These are phyloP conservation scores for Donacobius atricapilla DNA, from an alignment of 2,113 vertebrate species.

Conservation along the genomic window DNA sequence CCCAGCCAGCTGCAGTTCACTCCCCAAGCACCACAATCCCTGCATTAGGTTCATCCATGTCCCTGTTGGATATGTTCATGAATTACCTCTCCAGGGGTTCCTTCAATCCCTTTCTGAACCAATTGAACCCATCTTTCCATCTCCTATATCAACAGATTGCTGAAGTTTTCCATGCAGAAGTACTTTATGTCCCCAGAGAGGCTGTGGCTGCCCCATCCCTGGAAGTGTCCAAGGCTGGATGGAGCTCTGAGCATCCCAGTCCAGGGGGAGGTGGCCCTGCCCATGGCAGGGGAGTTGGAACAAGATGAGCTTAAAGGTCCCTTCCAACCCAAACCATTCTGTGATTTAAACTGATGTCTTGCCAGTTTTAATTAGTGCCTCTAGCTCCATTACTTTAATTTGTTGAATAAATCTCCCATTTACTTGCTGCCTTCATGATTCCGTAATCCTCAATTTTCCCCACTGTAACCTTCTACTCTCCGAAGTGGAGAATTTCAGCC, in stretches of 20 bases:
- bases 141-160: accelerated
- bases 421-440: neutral
- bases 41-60: accelerated
- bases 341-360: neutral
- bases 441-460: neutral
- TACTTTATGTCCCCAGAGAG: neutral
- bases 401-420: neutral
- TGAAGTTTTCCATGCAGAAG: no score
- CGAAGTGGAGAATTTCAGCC: neutral
- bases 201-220: neutral
- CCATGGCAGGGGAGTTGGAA: no score
- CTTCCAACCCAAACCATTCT: neutral
- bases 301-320: neutral
- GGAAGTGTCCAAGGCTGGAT: neutral
- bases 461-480: neutral
- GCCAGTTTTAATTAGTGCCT: neutral
- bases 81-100: no score
- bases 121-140: neutral
- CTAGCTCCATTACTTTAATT: neutral
- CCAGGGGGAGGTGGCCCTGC: neutral
- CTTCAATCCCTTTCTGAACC: neutral
- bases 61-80: accelerated
- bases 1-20: accelerated
- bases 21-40: no score
- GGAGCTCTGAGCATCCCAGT: neutral